Conservation (phyloP, 2,888 invertebrate genomes). For the Anticlea derivata region DNA sequence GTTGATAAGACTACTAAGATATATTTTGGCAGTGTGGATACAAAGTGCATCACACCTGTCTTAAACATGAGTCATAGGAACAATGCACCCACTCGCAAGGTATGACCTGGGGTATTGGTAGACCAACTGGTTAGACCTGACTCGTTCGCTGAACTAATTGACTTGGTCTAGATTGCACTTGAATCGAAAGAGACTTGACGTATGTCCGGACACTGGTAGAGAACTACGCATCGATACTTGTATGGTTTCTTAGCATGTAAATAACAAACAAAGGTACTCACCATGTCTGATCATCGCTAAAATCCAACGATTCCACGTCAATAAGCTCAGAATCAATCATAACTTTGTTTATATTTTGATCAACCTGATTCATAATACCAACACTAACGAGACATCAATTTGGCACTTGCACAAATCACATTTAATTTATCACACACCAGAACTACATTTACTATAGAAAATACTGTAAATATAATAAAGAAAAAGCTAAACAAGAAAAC, state of each 20-base stretch:
- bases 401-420: slow-evolving; percentile 77
- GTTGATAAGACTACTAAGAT: neutral
- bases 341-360: slow-evolving; percentile 84
- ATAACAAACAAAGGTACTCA: slow-evolving; percentile 53
- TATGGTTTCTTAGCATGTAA: slow-evolving; percentile 16
- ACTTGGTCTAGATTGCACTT: slow-evolving; percentile 37
- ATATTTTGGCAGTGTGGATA: neutral
- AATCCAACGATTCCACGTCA: slow-evolving; percentile 82
- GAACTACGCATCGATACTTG: slow-evolving; percentile 33
- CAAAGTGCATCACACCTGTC: slow-evolving; percentile 22
- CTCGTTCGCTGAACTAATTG: slow-evolving; percentile 36
- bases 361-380: slow-evolving; percentile 76
- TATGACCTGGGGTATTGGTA: slow-evolving; percentile 16
- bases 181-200: slow-evolving; percentile 44
- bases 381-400: slow-evolving; percentile 73
- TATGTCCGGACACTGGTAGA: slow-evolving; percentile 42
- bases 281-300: slow-evolving; percentile 85
- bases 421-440: slow-evolving; percentile 58
- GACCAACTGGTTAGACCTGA: slow-evolving; percentile 44
- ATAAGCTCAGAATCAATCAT: slow-evolving; percentile 82
- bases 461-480: slow-evolving; percentile 67
- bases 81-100: slow-evolving; percentile 26
- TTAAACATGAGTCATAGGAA: slow-evolving; percentile 28
- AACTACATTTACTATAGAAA: slow-evolving; percentile 69
- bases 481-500: slow-evolving; percentile 66